Base-by-base conservation (phyloP, 2,888 invertebrate species). In the Liposcelis brunnea region DNA sequence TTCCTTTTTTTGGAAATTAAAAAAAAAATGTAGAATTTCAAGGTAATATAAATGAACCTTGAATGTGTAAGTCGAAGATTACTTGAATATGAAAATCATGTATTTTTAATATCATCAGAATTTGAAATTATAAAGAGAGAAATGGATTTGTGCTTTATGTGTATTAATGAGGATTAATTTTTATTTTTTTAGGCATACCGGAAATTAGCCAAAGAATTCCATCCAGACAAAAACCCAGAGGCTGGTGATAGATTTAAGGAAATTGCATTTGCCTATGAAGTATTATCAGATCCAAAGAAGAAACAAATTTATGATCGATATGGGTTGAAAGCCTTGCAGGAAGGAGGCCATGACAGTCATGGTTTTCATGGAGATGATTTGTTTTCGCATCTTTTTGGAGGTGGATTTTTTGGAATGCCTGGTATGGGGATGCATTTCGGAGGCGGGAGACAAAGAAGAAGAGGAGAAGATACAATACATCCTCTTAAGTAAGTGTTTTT, bases 161-260 rank as follows among this genome's bases (percentile, higher is more conserved):
- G 7, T 11, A 16, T 36, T 11, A 2, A 16, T 36, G 36, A 11
- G 7, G 10, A 16, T 36, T 11, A 2, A 14, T 12, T 16, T 43
- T 8, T 56, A 50, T 45, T 52, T 63, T 73, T 66, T 53, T 67
- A 90, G 89, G 81, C 81, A 57, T 94, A 93, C 63, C 76, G 85
- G 57, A 86, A 82, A 68, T 66, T 93, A 57, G 93, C 93, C 15
- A 90, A 89, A 66, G 86, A 91, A 69, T 90, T 79, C 62, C 93
- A 94, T 64, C 93, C 93, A 58, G 73, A 93, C 68, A 80, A 93
- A 73, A 78, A 93, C 72, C 78, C 77, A 31, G 81, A 80, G 52
- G 82, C 86, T 48, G 91, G 86, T 47, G 91, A 93, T 60, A 86
- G 81, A 69, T 91, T 93, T 60, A 91, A 93, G 64, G 93, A 94